Base-by-base conservation (phyloP, 1,140 invertebrate species). In the Bombus vancouverensis region DNA sequence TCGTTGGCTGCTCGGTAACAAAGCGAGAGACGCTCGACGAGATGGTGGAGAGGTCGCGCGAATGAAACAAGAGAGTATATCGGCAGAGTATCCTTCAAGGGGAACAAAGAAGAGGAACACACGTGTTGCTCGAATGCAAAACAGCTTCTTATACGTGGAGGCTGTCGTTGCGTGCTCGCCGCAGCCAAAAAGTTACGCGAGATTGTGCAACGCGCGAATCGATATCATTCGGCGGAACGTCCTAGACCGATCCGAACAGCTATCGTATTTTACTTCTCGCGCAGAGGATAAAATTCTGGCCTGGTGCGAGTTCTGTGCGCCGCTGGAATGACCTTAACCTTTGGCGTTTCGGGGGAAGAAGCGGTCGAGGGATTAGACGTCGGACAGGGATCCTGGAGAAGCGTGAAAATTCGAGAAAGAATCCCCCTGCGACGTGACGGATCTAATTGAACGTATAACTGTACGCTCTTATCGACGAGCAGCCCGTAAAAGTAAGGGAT, bases 381-480 rank as follows among this genome's bases (percentile, higher is more conserved):
- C 47, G n/a, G 22, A 18, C 44, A n/a, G 44, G 15, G 13, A 42
- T 70, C 10, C 25, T 22, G 28, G 28, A 44, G 15, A 4, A 47
- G 15, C 12, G 75, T 42, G 66, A 62, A 78, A 78, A 53, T 77
- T 78, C 32, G 1, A 59, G n/a, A 62, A 57, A 47, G 74, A 44
- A 68, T 71, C 39, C 37, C 2, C 25, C 22, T 18, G 5, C 34
- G 37, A 32, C 15, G 66, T 15, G 44, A 66, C 72, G 72, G 42
- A 53, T 74, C 57, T 75, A 75, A 83, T 83, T 47, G 59, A 75
- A 53, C 74, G 74, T 71, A 3, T 42, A 37, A 78, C 25, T 47
- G 53, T 22, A 42, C 3, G 25, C 32, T 28, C 18, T 28, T 9
- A 25, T 28, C 28, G n/a, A n/a, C 28, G 39, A 65, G 8, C 1